phyloP scores from a whole-genome alignment of 2,797 vertebrate species.

The Buphagus erythrorhynchus region DNA sequence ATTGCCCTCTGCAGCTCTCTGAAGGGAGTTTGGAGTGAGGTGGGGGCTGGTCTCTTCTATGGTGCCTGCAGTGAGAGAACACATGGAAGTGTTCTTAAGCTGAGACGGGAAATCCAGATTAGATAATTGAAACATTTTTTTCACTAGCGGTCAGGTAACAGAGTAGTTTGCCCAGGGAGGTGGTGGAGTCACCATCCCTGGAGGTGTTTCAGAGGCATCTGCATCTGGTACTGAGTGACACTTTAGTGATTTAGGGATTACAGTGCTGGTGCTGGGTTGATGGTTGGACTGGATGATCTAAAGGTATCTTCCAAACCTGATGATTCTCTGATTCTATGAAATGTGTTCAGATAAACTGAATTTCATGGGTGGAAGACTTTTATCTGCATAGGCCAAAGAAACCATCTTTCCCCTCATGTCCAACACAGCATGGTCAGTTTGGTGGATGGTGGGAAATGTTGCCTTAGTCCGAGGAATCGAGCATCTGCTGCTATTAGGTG shows the following conservation, averaged over 20 bases:
- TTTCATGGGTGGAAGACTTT: neutral
- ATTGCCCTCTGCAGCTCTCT: neutral
- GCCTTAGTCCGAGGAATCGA: neutral
- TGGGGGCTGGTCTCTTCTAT: accelerated
- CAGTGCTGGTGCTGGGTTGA: neutral
- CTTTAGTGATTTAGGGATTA: neutral
- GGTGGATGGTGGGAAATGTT: neutral
- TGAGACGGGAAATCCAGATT: neutral
- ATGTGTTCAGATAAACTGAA: neutral
- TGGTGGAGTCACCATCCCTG: neutral
- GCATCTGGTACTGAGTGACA: neutral
- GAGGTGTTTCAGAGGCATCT: neutral
- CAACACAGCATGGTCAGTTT: neutral
- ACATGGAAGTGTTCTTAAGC: neutral
- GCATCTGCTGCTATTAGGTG: neutral
- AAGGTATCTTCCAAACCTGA: neutral
- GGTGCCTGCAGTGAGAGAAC: neutral
- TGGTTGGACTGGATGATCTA: neutral
- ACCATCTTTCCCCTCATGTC: neutral
- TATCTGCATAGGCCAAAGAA: neutral
- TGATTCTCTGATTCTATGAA: neutral
- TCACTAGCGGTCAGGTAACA: too few relatives aligned
- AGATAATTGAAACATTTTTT: neutral
- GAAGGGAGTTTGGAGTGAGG: neutral
- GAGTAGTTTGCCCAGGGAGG: too few relatives aligned